Conservation (phyloP, 2,888 invertebrate genomes). For the Macaria notata region DNA sequence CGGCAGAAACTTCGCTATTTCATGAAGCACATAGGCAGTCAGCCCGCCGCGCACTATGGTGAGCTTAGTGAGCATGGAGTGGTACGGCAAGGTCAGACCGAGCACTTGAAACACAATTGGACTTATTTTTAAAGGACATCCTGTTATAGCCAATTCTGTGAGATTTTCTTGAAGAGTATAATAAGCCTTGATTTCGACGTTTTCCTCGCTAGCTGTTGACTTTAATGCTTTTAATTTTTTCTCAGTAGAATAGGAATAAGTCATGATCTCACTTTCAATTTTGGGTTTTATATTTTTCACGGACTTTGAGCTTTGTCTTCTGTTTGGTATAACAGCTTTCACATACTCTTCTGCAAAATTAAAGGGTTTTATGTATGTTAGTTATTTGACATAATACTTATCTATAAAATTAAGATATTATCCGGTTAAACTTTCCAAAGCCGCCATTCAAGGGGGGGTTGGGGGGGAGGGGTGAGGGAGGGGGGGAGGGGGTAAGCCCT, state of each 20-base stretch:
- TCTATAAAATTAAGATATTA: too few relatives aligned
- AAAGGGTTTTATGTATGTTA: too few relatives aligned
- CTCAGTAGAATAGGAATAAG: background rate
- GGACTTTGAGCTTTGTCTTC: conserved; percentile 8
- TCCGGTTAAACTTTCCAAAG: too few relatives aligned
- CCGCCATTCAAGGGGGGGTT: too few relatives aligned
- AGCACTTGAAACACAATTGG: conserved; percentile 47
- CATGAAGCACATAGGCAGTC: conserved; percentile 35
- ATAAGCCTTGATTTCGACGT: conserved; percentile 34
- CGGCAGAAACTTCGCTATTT: conserved; percentile 48
- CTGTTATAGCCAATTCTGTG: conserved; percentile 45
- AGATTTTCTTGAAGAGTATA: conserved; percentile 44
- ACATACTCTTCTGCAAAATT: conserved; percentile 11
- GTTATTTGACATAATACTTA: too few relatives aligned
- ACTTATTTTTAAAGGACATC: conserved; percentile 32
- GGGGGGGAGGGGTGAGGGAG: too few relatives aligned
- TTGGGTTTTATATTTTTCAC: conserved; percentile 1
- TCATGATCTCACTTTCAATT: background rate
- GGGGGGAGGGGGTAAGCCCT: too few relatives aligned
- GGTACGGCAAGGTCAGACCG: conserved; percentile 49
- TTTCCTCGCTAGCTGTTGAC: background rate
- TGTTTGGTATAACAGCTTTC: background rate
- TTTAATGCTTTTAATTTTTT: background rate
- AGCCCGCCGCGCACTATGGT: conserved; percentile 41
- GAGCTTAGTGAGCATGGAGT: conserved; percentile 43